Evolutionary conservation across 2,113 vertebrate genomes (phyloP).

Genomic region (Varanus salvator): DNA sequence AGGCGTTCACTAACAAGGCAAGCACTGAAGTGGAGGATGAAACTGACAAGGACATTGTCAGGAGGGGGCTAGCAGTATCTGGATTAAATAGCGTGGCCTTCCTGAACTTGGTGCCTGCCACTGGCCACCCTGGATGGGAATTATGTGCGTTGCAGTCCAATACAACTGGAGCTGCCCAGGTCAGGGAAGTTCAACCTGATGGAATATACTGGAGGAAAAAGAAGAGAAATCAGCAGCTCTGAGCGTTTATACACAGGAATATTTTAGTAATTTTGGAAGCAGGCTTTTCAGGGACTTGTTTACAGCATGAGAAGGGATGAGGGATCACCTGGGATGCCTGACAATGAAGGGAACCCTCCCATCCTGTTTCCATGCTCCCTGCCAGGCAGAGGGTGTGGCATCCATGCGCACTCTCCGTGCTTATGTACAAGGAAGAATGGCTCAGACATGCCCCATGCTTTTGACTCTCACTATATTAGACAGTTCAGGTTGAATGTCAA

Average conservation of each 20-base stretch:
- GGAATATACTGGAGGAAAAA: neutral
- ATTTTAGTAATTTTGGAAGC: neutral
- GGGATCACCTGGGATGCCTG: neutral
- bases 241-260: neutral
- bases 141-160: too few species aligned
- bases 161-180: too few species aligned
- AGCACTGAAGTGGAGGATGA: too few species aligned
- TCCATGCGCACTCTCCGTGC: too few species aligned
- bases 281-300: neutral
- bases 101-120: too few species aligned
- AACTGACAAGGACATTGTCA: too few species aligned
- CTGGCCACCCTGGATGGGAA: too few species aligned
- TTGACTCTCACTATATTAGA: neutral
- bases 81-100: too few species aligned
- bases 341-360: neutral
- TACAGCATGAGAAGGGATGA: neutral
- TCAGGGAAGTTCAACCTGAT: too few species aligned
- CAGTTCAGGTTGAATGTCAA: neutral
- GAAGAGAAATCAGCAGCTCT: neutral
- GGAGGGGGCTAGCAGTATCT: too few species aligned
- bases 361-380: constrained; percentile 25
- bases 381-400: neutral
- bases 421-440: neutral
- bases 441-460: neutral
- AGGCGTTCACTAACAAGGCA: too few species aligned